Evolutionary conservation across 2,113 vertebrate genomes (phyloP).

Genomic region (Anser brachyrhynchus): DNA sequence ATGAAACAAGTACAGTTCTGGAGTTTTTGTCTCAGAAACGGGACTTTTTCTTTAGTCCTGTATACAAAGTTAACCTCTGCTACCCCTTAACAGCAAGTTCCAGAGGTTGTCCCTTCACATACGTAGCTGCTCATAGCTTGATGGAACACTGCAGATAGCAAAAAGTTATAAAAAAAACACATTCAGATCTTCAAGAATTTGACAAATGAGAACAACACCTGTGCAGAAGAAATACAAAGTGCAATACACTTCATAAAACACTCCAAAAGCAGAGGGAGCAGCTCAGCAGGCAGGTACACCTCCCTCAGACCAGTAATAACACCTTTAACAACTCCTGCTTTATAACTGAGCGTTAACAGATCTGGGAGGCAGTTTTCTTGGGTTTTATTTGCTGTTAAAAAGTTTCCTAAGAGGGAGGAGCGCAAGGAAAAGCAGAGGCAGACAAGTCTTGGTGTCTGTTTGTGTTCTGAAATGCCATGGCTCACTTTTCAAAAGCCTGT

Average conservation of each 20-base stretch:
- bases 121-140: background rate
- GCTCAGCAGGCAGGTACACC: background rate
- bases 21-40: background rate
- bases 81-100: background rate
- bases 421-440: background rate
- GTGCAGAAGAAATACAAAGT: background rate
- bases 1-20: background rate
- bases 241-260: background rate
- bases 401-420: background rate
- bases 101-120: background rate
- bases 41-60: background rate
- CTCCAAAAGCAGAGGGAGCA: background rate
- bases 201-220: rapidly evolving
- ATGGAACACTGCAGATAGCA: background rate
- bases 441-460: no score
- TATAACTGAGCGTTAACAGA: background rate
- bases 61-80: background rate
- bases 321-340: background rate
- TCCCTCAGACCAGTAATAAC: background rate
- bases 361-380: background rate
- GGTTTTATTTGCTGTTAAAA: background rate
- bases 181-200: background rate
- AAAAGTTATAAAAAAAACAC: background rate
- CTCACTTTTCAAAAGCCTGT: background rate
- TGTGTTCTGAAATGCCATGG: rapidly evolving